Base-by-base conservation (phyloP, 2,113 vertebrate genomes). In the Cnemophilus loriae region DNA sequence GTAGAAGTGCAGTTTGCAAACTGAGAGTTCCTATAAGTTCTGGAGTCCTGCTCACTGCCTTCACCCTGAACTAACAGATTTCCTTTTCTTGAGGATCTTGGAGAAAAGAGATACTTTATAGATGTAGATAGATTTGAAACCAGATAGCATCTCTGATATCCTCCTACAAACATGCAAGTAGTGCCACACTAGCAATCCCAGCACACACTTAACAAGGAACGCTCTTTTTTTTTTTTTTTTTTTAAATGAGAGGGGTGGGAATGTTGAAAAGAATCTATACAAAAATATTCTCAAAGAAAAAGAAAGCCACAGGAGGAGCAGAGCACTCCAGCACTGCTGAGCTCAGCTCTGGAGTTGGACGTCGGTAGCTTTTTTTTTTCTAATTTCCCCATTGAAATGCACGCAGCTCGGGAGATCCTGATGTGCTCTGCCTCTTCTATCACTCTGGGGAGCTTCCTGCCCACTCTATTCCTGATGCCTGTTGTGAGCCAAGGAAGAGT, bases 401-500 rank as follows among this genome's bases (percentile, higher is more conserved):
- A 68, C 37, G 80, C 79, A 90, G 56, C 49, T 78, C 30, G 0
- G 76, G 76, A 81, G 76, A 68, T 92, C 90, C 42, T 82, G 63
- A 77, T 89, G 84, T 89, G 76, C 85, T 89, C 84, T 89, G 71
- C 73, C 80, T 77, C 80, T 75, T 84, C 55, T 61, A 32, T 53
- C 6, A 4, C 28, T 84, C 91, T 63, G 30, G 73, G 68, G 30
- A 84, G 37, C 56, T 90, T 80, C 76, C 87, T 87, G 89, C 90
- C 93, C 82, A 84, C 94, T 92, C 91, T 80, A 32, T 95, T 95
- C 64, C 59, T 80, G 65, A 46, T 68, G 73, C 69, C 76, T 87
- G 88, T 70, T 93, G 75, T 42, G 91, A 93, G 96, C 91, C 84
- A 94, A 89, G 74, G 81, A 95, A 64, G 93, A 89, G 79, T 93